phyloP scores from a whole-genome alignment of 2,888 invertebrate species.

The Thymelicus lineola region DNA sequence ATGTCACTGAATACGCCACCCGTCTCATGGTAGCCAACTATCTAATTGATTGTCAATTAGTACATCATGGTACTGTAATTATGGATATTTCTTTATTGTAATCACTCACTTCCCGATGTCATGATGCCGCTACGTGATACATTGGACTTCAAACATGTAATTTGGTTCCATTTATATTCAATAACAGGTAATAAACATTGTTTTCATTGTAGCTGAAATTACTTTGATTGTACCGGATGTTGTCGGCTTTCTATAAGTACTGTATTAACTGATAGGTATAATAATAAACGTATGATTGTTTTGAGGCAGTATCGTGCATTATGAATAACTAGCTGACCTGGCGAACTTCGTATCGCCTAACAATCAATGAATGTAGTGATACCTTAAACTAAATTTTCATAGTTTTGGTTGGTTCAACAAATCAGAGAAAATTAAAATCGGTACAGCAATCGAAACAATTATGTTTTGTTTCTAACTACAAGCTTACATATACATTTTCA shows the following conservation, averaged over 20 bases:
- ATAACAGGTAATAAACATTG: slow-evolving; percentile 27
- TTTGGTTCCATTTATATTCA: slow-evolving; percentile 25
- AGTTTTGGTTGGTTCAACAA: too few relatives aligned
- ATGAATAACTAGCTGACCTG: too few relatives aligned
- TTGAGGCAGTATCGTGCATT: too few relatives aligned
- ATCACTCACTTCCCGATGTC: slow-evolving; percentile 11
- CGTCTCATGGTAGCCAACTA: neutral
- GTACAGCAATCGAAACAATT: too few relatives aligned
- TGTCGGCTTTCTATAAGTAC: neutral
- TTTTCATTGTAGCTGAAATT: slow-evolving; percentile 10
- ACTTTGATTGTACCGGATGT: neutral
- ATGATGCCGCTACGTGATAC: slow-evolving; percentile 16
- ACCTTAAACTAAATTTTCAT: too few relatives aligned
- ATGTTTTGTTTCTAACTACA: too few relatives aligned
- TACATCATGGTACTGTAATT: slow-evolving; percentile 20
- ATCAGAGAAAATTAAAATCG: too few relatives aligned
- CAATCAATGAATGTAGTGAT: too few relatives aligned
- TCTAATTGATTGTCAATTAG: slow-evolving; percentile 23
- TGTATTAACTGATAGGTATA: neutral
- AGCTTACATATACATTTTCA: too few relatives aligned
- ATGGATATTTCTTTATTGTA: slow-evolving; percentile 26
- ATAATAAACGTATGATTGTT: neutral
- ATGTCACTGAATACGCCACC: slow-evolving; percentile 10
- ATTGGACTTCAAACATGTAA: slow-evolving; percentile 32
- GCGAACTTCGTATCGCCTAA: too few relatives aligned